These are phyloP conservation scores for Cebidichthys violaceus DNA, from an alignment of 2,113 vertebrate genomes.

Conservation along the genomic window DNA sequence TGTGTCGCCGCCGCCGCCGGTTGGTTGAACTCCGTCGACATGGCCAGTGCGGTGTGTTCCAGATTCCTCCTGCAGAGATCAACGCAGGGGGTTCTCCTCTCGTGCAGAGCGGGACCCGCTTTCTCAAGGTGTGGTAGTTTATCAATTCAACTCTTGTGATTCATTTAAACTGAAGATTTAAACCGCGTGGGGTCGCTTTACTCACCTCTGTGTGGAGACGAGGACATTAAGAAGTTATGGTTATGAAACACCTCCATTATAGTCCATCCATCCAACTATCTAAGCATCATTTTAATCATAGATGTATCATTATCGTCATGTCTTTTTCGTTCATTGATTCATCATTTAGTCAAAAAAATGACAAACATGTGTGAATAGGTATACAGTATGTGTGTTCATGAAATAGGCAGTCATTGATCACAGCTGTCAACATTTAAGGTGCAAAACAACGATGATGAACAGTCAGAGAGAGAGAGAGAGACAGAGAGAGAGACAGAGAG, in stretches of 20 bases:
- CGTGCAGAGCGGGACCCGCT: slow-evolving; percentile 19
- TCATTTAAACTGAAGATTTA: background rate
- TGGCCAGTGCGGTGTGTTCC: slow-evolving; percentile 57
- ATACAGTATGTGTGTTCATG: background rate
- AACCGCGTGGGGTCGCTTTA: background rate
- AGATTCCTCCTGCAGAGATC: slow-evolving; percentile 70
- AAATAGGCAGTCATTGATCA: background rate
- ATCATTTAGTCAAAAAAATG: background rate
- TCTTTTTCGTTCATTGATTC: background rate
- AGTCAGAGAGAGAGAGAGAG: background rate
- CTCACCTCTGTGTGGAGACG: background rate
- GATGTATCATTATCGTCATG: too few relatives aligned
- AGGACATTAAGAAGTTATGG: background rate
- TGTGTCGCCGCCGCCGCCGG: background rate
- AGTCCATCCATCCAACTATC: background rate
- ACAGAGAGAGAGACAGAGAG: background rate
- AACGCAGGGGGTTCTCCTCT: slow-evolving; percentile 45
- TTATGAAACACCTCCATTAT: background rate
- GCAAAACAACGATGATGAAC: background rate
- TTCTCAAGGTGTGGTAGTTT: slow-evolving; percentile 63
- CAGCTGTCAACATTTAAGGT: background rate
- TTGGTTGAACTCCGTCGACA: slow-evolving; percentile 33
- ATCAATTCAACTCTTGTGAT: background rate
- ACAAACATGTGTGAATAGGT: background rate
- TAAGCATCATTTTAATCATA: background rate